Conservation (phyloP, 2,888 invertebrate species). For the Crepidodera aurea region DNA sequence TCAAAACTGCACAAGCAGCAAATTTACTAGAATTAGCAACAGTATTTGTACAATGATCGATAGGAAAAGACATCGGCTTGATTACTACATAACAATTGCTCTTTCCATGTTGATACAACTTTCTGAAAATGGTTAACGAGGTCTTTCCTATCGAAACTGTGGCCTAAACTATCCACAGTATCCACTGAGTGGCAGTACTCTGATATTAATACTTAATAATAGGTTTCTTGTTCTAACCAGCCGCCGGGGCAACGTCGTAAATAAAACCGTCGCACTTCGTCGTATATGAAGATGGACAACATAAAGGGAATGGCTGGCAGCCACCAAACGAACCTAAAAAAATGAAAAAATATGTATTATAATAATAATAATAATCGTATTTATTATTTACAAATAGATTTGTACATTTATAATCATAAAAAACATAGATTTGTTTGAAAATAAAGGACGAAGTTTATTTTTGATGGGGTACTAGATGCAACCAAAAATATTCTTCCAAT, state of each 20-base stretch:
- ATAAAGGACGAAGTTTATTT: too few relatives aligned
- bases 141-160: conserved; percentile 57
- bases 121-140: conserved; percentile 45
- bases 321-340: conserved; percentile 96
- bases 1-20: conserved; percentile 52
- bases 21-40: conserved; percentile 60
- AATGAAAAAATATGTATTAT: neutral
- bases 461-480: too few relatives aligned
- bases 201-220: conserved; percentile 75
- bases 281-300: conserved; percentile 98
- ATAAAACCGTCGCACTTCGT: conserved; percentile 97
- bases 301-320: conserved; percentile 97
- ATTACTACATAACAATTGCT: conserved; percentile 33
- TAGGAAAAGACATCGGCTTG: conserved; percentile 56
- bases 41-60: conserved; percentile 60
- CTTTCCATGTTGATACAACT: conserved; percentile 35
- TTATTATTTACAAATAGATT: too few relatives aligned
- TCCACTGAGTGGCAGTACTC: conserved; percentile 54
- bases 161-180: conserved; percentile 40
- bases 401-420: too few relatives aligned
- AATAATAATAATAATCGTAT: too few relatives aligned
- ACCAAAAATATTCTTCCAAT: too few relatives aligned
- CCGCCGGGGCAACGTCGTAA: conserved; percentile 97
- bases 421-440: too few relatives aligned
- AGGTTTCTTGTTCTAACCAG: conserved; percentile 99